Base-by-base conservation (phyloP, 2,888 invertebrate genomes). In the Drosophila infuscata region DNA sequence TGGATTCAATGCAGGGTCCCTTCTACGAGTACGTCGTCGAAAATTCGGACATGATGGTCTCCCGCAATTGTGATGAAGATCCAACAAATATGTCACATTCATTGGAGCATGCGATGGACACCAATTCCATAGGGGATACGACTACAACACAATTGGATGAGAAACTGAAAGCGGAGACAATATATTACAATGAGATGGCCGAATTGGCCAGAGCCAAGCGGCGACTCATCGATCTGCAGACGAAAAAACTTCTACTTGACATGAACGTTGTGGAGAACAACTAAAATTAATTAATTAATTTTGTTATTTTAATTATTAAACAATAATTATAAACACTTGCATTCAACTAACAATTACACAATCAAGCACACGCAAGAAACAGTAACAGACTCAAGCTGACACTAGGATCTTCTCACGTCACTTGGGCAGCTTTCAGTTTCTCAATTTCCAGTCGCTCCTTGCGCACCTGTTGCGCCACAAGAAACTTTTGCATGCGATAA, bases 401-500 rank as follows among this genome's bases (percentile, higher is more conserved):
- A 25, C 25, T 15, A 25, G 48, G 29, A 17, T 48, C 36, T 20
- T 38, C 38, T 20, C 25, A 15, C 8, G 15, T 43, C 17, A 52
- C 20, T 25, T 25, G 29, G 17, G 32, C 20, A 1, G 66, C 54
- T 33, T 64, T 66, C 0, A 82, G 59, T 17, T 69, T 72, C 9
- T 76, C 76, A 8, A 84, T 66, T 60, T 83, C 79, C 29, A 83
- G 46, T 0, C 75, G 74, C 41, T 81, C 83, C 25, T 85, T 91
- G 43, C 81, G 82, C 3, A 90, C 91, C 64, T 91, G 90, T 58
- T 91, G 74, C 33, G 90, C 91, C 7, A 88, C 88, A 29, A 91
- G 71, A 73, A 89, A 86, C 63, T 91, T 91, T 69, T 91, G 91
- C 91, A 91, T 91, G 0, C 91, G 89, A 76, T 90, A 91, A 63